phyloP scores from a whole-genome alignment of 2,797 vertebrate species.

The Percopsis omiscomaycus region DNA sequence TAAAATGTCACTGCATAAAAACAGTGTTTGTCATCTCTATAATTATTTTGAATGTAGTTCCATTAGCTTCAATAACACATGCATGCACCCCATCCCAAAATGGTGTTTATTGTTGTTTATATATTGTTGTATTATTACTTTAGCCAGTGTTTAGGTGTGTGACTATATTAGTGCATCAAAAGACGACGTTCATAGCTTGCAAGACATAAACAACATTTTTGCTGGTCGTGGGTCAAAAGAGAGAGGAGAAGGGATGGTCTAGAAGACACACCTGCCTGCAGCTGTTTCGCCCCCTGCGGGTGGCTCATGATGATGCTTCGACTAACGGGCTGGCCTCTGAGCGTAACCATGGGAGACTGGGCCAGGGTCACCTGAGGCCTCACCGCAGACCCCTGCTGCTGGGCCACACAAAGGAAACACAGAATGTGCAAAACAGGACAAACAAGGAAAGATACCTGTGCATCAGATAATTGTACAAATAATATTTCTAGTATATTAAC shows the following conservation, averaged over 20 bases:
- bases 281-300: constrained; percentile 84
- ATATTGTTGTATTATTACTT: too few relatives aligned
- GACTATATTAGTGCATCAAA: too few relatives aligned
- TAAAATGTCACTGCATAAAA: too few relatives aligned
- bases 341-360: constrained; percentile 85
- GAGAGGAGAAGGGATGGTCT: background rate
- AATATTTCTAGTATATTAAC: too few relatives aligned
- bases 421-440: constrained; percentile 38
- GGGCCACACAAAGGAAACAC: constrained; percentile 57
- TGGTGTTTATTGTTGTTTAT: too few relatives aligned
- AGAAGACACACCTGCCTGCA: constrained; percentile 79
- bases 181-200: too few relatives aligned
- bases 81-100: too few relatives aligned
- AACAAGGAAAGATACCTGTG: constrained; percentile 6
- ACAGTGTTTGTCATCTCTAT: too few relatives aligned
- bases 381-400: constrained; percentile 82
- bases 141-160: too few relatives aligned
- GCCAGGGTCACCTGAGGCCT: constrained; percentile 86
- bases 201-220: too few relatives aligned
- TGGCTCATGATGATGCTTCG: constrained; percentile 84
- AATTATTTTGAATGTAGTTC: too few relatives aligned
- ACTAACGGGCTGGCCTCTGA: constrained; percentile 82
- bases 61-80: too few relatives aligned
- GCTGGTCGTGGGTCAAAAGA: background rate
- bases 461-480: background rate